Evolutionary conservation across 2,113 vertebrate species (phyloP), one percentile per base, ranked within the genome.

Genomic region (Struthidea cinerea): DNA sequence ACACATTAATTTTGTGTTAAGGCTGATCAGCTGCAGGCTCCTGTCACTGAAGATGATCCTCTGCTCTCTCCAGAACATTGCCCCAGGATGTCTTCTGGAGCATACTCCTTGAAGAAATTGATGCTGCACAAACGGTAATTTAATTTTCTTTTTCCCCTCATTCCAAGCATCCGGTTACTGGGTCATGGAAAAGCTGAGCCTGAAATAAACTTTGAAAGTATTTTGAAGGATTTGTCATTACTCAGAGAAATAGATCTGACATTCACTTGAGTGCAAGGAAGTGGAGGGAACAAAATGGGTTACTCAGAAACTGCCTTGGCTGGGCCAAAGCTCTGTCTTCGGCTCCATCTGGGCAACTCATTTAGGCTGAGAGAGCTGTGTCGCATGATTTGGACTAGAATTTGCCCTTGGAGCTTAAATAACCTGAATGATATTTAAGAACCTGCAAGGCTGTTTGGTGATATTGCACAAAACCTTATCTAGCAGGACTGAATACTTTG

Each of bases 201-300:
- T 46, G 61, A 90, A 91, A 87, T 24, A 81, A 93, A 57, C 5
- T 1, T 57, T 89, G 60, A 6, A 88, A 80, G 47, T 33, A 21
- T 22, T 61, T 59, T 44, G 55, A 77, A 94, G 88, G 71, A 63
- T 92, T 95, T 96, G 76, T 65, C 64, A 28, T 94, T 93, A 82
- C 26, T 39, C n/a, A 41, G 69, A 85, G 78, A 69, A 94, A 60
- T 35, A 41, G 49, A 3, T 69, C 65, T 71, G 78, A 37, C 28
- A 20, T 64, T 82, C 56, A 61, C 50, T 49, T 56, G 65, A 85
- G 74, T 2, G 5, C 11, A 24, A 89, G 88, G 76, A 95, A 90
- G 30, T 16, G 41, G 49, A 65, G 71, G 78, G 70, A 65, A 80
- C 21, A 57, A 73, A 90, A 83, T 12, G 42, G 8, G 35, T 71